These are phyloP conservation scores for Diaprepes abbreviatus DNA, from an alignment of 2,888 invertebrate species.

Conservation along the genomic window DNA sequence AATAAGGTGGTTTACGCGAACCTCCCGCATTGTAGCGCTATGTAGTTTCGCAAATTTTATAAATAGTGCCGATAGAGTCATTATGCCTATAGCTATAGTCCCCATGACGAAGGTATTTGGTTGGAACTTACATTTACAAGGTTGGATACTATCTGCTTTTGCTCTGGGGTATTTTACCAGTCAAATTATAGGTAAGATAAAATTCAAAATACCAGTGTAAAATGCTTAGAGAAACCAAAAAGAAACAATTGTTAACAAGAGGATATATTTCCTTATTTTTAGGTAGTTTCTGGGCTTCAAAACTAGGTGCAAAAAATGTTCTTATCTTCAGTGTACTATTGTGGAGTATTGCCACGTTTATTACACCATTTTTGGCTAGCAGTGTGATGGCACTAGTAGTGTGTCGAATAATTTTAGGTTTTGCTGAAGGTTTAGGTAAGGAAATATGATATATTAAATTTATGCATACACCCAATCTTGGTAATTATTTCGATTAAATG, in stretches of 20 bases:
- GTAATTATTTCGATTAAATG: too few relatives aligned
- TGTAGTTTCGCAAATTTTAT: conserved; percentile 83
- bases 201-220: not conserved
- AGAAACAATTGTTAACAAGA: too few relatives aligned
- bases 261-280: conserved; percentile 62
- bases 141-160: conserved; percentile 82
- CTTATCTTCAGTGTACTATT: conserved; percentile 77
- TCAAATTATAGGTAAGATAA: conserved; percentile 71
- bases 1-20: conserved; percentile 70
- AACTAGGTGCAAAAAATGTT: conserved; percentile 78
- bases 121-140: conserved; percentile 80
- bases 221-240: not conserved
- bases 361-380: conserved; percentile 78
- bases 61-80: conserved; percentile 82
- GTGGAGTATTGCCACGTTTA: conserved; percentile 80
- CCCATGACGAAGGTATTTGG: conserved; percentile 80
- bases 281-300: conserved; percentile 78
- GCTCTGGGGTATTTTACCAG: conserved; percentile 83
- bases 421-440: conserved; percentile 81
- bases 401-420: conserved; percentile 77
- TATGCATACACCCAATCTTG: too few relatives aligned
- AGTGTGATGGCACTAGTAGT: conserved; percentile 75
- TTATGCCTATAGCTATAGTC: conserved; percentile 84
- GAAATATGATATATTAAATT: too few relatives aligned
- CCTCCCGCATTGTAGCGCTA: conserved; percentile 74